Percentiles rank a stretch among this genome's conserved stretches.
Conservation (phyloP, 2,113 vertebrate species). For the Plecotus auritus region DNA sequence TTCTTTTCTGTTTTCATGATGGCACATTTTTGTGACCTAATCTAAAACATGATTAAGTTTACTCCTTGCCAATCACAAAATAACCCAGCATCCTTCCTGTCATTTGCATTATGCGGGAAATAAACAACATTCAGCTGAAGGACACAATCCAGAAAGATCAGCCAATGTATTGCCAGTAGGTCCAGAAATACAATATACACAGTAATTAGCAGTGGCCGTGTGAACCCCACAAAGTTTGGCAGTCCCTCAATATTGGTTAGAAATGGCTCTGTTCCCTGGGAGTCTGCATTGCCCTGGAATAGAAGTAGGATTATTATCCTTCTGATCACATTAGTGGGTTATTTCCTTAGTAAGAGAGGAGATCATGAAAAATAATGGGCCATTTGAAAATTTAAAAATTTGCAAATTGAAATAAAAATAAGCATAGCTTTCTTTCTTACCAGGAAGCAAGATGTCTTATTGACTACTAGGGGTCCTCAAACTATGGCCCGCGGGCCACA, state of each 20-base stretch:
- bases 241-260: constrained; percentile 1
- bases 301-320: constrained; percentile 27
- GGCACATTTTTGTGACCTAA: constrained; percentile 5
- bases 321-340: constrained; percentile 34
- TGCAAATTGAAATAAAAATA: constrained; percentile 13
- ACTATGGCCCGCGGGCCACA: no score
- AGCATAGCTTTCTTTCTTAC: constrained; percentile 23
- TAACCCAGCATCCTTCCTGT: background rate
- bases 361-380: constrained; percentile 24
- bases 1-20: constrained; percentile 35
- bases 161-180: background rate
- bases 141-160: constrained; percentile 23
- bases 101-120: constrained; percentile 39
- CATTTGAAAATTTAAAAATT: constrained; percentile 26
- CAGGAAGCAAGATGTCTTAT: background rate
- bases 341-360: constrained; percentile 35
- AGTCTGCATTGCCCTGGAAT: background rate
- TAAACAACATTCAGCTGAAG: constrained; percentile 38
- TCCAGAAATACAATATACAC: constrained; percentile 36
- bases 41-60: constrained; percentile 3
- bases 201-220: constrained; percentile 12
- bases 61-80: constrained; percentile 1
- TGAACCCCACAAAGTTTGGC: background rate
- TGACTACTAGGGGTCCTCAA: no score
- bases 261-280: constrained; percentile 29